Evolutionary conservation across 2,797 vertebrate genomes (phyloP).

Genomic region (Pantherophis alleghaniensis): DNA sequence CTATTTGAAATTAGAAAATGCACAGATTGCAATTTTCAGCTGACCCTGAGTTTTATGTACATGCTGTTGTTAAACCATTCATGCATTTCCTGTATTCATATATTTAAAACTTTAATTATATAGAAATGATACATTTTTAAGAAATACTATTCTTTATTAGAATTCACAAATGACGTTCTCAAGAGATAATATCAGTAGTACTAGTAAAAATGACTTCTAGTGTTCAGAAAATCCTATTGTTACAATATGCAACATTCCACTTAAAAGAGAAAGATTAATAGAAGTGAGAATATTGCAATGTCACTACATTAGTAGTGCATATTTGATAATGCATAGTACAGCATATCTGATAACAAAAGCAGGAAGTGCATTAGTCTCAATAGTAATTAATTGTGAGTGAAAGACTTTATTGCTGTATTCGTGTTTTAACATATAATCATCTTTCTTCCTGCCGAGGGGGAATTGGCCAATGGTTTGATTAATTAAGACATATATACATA

Average conservation of each 20-base stretch:
- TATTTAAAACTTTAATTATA: not conserved
- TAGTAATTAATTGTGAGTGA: not conserved
- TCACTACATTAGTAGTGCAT: not conserved
- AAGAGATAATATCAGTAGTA: not conserved
- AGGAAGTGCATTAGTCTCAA: not conserved
- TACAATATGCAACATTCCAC: not conserved
- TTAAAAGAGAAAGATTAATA: not conserved
- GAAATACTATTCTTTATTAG: not conserved
- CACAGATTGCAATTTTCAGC: conserved; percentile 9
- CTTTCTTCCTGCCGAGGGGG: too few species aligned
- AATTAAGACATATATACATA: not conserved
- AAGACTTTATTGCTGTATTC: not conserved
- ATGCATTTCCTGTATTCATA: not conserved
- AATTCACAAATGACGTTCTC: not conserved
- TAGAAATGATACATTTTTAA: not conserved
- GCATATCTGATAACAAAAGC: not conserved
- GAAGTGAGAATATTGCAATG: not conserved
- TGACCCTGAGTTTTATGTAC: conserved; percentile 14
- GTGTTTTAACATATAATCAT: not conserved
- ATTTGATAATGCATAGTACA: not conserved
- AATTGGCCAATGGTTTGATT: not conserved
- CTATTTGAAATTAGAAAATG: conserved; percentile 43
- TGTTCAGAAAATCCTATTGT: not conserved
- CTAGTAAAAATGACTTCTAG: not conserved
- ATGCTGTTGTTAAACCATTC: not conserved